phyloP scores from a whole-genome alignment of 1,140 invertebrate species.

The Brachionus asplanchnoidis region DNA sequence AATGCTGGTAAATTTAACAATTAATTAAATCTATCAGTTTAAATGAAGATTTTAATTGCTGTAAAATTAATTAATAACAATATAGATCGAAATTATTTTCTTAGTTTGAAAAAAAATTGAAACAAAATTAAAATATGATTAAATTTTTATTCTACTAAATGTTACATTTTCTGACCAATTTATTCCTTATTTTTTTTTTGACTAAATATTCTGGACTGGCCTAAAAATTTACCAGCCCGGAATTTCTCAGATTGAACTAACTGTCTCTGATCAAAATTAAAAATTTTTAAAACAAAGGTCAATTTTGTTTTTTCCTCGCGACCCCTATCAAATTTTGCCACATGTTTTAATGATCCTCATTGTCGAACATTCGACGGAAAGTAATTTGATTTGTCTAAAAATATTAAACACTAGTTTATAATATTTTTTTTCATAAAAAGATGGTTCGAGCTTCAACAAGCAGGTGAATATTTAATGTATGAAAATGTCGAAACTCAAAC shows the following conservation, averaged over 20 bases:
- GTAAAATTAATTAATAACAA: no score
- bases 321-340: background rate
- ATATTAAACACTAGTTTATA: background rate
- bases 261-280: background rate
- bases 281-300: background rate
- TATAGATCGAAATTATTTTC: no score
- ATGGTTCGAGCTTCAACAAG: background rate
- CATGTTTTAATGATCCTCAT: conserved; percentile 16
- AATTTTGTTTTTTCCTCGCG: background rate
- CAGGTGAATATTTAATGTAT: conserved; percentile 14
- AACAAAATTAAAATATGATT: no score
- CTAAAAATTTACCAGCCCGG: background rate
- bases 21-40: no score
- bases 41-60: no score
- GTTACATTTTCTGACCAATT: no score
- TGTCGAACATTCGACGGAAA: background rate
- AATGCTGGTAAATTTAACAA: no score
- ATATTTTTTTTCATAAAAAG: background rate
- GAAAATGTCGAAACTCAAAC: conserved; percentile 12
- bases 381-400: background rate
- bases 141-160: no score
- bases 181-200: no score
- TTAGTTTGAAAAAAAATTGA: no score
- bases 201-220: no score
- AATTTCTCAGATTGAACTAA: background rate